phyloP scores from a whole-genome alignment of 2,888 invertebrate species.

The Lordiphosa andalusiaca region DNA sequence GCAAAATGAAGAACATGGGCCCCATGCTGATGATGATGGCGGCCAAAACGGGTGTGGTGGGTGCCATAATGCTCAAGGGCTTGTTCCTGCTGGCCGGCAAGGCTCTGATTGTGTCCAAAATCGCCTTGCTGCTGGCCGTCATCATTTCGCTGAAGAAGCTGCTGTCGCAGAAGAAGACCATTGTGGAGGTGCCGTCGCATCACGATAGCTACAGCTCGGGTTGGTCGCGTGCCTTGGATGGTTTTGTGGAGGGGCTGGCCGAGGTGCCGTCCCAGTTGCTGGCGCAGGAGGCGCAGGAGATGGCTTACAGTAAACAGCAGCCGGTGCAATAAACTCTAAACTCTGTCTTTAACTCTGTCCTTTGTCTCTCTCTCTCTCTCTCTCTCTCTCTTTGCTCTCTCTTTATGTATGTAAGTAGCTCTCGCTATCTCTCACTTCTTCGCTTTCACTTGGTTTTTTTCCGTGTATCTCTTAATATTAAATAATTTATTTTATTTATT shows the following conservation, averaged over 20 bases:
- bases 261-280: constrained; percentile 80
- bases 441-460: constrained; percentile 33
- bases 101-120: constrained; percentile 91
- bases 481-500: constrained; percentile 46
- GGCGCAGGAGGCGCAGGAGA: constrained; percentile 82
- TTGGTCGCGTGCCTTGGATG: constrained; percentile 82
- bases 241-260: constrained; percentile 80
- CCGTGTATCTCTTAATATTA: constrained; percentile 29
- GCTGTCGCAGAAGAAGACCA: constrained; percentile 84
- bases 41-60: constrained; percentile 90
- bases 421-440: constrained; percentile 4
- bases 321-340: constrained; percentile 65
- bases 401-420: constrained; percentile 12
- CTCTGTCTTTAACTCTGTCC: constrained; percentile 25
- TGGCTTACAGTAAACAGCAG: constrained; percentile 85
- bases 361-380: constrained; percentile 25
- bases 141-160: constrained; percentile 92
- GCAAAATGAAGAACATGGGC: constrained; percentile 87
- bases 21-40: constrained; percentile 88
- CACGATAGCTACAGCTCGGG: constrained; percentile 83
- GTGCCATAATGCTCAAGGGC: constrained; percentile 90
- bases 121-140: constrained; percentile 89
- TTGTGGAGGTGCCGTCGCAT: constrained; percentile 87
- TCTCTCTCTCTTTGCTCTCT: constrained; percentile 31
- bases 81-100: constrained; percentile 91